phyloP scores from a whole-genome alignment of 2,797 vertebrate species.

The Apogon talboti region DNA sequence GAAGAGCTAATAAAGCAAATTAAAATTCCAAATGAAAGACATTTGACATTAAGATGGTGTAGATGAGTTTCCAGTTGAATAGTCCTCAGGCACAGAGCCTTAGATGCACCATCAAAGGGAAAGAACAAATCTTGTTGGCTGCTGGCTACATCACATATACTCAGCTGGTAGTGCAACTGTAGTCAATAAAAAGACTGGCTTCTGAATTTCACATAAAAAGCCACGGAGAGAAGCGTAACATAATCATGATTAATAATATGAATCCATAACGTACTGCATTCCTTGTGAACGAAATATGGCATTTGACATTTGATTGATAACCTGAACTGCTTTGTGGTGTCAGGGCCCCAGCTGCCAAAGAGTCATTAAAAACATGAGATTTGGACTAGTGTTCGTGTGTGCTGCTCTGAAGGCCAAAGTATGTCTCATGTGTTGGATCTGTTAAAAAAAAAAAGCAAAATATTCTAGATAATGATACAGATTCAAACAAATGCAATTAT shows the following conservation, averaged over 20 bases:
- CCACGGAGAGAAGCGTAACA: conserved; percentile 18
- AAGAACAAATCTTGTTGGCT: conserved; percentile 35
- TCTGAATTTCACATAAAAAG: conserved; percentile 44
- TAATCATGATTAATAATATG: conserved; percentile 40
- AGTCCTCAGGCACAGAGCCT: conserved; percentile 7
- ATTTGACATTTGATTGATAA: conserved; percentile 68
- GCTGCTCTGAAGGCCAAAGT: conserved; percentile 19
- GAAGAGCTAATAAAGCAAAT: conserved; percentile 52
- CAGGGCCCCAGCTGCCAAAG: conserved; percentile 50
- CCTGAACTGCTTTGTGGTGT: conserved; percentile 45
- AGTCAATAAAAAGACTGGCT: conserved; percentile 4
- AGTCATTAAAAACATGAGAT: conserved; percentile 53
- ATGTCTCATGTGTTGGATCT: conserved; percentile 22
- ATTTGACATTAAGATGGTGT: conserved; percentile 27
- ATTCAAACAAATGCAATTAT: neutral
- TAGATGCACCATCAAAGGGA: conserved; percentile 35
- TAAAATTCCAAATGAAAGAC: conserved; percentile 50
- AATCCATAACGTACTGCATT: conserved; percentile 50
- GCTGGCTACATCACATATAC: conserved; percentile 9
- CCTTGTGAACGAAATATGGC: conserved; percentile 52
- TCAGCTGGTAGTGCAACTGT: conserved; percentile 17
- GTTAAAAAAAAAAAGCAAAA: conserved; percentile 27
- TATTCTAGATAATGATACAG: conserved; percentile 9
- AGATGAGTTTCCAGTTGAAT: conserved; percentile 30
- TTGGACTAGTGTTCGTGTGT: conserved; percentile 43